phyloP scores from a whole-genome alignment of 2,888 invertebrate genomes.

The Trypoxylon attenuatum region DNA sequence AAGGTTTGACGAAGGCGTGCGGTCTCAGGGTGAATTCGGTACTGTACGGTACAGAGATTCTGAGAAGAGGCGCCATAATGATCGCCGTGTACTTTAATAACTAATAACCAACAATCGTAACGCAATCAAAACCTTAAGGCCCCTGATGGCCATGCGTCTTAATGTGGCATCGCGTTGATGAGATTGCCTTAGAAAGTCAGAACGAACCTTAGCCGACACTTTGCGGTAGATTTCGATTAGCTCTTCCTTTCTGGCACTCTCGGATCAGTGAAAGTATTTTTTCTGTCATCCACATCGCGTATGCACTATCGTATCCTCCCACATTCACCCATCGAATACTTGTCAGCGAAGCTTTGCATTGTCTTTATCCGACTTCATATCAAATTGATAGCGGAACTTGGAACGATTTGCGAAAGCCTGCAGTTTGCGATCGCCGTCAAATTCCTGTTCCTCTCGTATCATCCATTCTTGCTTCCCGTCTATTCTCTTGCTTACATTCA shows the following conservation, averaged over 20 bases:
- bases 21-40: constrained; percentile 11
- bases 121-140: constrained; percentile 36
- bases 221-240: too few species aligned
- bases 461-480: too few species aligned
- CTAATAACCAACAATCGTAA: constrained; percentile 55
- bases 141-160: constrained; percentile 21
- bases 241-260: too few species aligned
- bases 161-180: constrained; percentile 29
- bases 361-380: constrained; percentile 6
- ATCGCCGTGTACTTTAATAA: constrained; percentile 47
- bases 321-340: too few species aligned
- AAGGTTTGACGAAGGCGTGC: constrained; percentile 46
- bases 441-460: constrained; percentile 44
- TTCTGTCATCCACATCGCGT: too few species aligned
- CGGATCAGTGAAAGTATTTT: too few species aligned
- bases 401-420: constrained; percentile 11
- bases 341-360: too few species aligned
- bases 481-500: constrained; percentile 10
- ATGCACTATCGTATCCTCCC: too few species aligned
- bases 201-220: too few species aligned
- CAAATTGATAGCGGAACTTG: constrained; percentile 40
- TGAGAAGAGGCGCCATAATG: constrained; percentile 53
- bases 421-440: constrained; percentile 24
- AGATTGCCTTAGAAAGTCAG: constrained; percentile 8
- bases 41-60: constrained; percentile 25